Base-by-base conservation (phyloP, 2,888 invertebrate genomes). In the Idaea aversata region DNA sequence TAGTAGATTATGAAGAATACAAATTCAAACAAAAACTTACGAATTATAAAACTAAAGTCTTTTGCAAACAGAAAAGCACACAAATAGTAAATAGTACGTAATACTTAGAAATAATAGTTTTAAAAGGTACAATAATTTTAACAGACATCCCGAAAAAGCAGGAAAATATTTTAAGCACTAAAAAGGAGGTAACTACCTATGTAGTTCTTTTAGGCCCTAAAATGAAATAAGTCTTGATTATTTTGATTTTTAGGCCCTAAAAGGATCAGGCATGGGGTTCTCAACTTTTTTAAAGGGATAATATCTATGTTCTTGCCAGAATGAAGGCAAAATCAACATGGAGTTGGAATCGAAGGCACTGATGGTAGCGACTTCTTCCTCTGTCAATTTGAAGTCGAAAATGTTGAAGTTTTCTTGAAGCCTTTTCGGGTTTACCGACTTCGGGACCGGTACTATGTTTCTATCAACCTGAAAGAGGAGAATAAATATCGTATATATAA, bases 211-310 rank as follows among this genome's bases (percentile, higher is more conserved):
- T 10, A 10, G 47, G 47, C 13, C 1, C 6, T 5, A 3, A 36
- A 7, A 7, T 36, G 10, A 36, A 4, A 36, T 36, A 36, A 4
- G 36, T 1, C 5, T 7, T 36, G 10, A 13, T 47, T 5, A 47
- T 13, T 10, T 47, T 13, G 0, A 13, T 47, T 36, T 7, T 47
- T 47, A 47, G 10, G 47, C 10, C 10, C 62, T 16, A 67, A 90
- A 91, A 0, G 90, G 89, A 70, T 88, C 75, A 0, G 73, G 60
- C 2, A 86, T 69, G 1, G 89, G 86, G 15, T 83, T 77, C 0
- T 79, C 81, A 0, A 88, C 64, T 65, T 87, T 86, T 34, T 91
- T 88, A 62, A 92, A 92, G 0, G 93, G 92, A 59, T 92, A 93
- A 72, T 88, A 74, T 2, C 79, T 83, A 36, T 91, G 90, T 1